Evolutionary conservation across 2,113 vertebrate species (phyloP).

Genomic region (Tetrao urogallus): DNA sequence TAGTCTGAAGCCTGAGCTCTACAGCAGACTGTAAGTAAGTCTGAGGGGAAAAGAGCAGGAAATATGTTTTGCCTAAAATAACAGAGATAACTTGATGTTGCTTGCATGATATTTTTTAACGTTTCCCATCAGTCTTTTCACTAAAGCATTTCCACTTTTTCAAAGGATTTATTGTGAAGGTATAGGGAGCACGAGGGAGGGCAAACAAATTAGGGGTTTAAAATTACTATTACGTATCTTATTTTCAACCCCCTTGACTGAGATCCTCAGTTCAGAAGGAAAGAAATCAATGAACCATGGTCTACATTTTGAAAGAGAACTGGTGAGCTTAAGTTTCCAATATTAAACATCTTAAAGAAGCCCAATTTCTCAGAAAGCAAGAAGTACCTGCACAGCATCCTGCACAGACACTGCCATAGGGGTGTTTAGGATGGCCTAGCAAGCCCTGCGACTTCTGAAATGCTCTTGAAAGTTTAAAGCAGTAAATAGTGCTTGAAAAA

Average conservation of each 20-base stretch:
- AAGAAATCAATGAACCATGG: constrained; percentile 61
- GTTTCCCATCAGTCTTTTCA: constrained; percentile 59
- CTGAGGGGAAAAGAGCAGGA: constrained; percentile 46
- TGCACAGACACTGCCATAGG: background rate
- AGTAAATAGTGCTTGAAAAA: background rate
- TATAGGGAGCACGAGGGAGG: constrained; percentile 21
- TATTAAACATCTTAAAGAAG: constrained; percentile 11
- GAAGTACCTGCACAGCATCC: background rate
- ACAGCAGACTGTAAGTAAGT: background rate
- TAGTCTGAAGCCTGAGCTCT: background rate
- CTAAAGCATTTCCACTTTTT: constrained; percentile 49
- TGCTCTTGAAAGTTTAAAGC: background rate
- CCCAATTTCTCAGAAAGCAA: background rate
- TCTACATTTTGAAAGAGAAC: constrained; percentile 32
- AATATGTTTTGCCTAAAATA: constrained; percentile 61
- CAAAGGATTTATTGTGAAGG: constrained; percentile 69
- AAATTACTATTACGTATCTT: constrained; percentile 69
- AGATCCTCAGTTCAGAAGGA: constrained; percentile 56
- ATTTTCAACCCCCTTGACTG: constrained; percentile 60
- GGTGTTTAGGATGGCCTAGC: background rate
- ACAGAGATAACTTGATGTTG: constrained; percentile 64
- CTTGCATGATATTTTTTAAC: constrained; percentile 32
- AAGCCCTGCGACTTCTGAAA: background rate
- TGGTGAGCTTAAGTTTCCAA: constrained; percentile 37
- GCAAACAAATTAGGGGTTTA: constrained; percentile 66